Conservation (phyloP, 2,888 invertebrate genomes). For the Diachrysia chrysitis region DNA sequence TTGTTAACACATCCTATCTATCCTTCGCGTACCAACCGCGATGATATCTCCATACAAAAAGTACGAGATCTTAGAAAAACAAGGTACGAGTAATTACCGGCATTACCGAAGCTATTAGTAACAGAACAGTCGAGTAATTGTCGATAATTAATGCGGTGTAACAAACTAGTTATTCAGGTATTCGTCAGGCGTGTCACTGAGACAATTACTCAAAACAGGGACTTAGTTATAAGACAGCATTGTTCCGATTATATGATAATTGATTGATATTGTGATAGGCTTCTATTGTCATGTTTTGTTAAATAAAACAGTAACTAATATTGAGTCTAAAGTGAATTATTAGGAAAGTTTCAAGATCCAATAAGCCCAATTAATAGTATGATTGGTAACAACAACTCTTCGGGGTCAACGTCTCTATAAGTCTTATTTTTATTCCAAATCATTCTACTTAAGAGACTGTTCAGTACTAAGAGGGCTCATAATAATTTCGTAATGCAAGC, state of each 20-base stretch:
- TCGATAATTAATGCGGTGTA: slow-evolving; percentile 11
- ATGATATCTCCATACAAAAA: background rate
- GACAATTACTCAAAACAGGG: slow-evolving; percentile 16
- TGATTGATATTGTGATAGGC: slow-evolving; percentile 7
- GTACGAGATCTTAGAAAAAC: background rate
- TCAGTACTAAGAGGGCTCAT: no score
- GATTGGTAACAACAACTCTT: background rate
- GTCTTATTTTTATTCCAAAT: no score
- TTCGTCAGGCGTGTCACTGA: slow-evolving; percentile 10
- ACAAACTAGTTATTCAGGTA: slow-evolving; percentile 20
- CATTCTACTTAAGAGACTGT: no score
- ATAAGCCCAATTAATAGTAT: background rate
- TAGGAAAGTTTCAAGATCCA: background rate
- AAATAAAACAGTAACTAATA: no score
- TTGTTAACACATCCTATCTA: no score
- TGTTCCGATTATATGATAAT: background rate
- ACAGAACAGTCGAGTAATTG: slow-evolving; percentile 5
- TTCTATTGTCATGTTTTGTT: background rate
- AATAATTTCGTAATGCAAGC: no score
- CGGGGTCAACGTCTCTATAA: no score
- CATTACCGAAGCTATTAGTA: background rate
- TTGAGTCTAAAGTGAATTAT: background rate
- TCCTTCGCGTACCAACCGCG: slow-evolving; percentile 1
- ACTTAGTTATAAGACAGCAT: slow-evolving; percentile 3
- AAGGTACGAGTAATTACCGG: slow-evolving; percentile 2